Evolutionary conservation across 2,113 vertebrate genomes (phyloP), one percentile per base, ranked within the genome.

Genomic region (Xenopus laevis): DNA sequence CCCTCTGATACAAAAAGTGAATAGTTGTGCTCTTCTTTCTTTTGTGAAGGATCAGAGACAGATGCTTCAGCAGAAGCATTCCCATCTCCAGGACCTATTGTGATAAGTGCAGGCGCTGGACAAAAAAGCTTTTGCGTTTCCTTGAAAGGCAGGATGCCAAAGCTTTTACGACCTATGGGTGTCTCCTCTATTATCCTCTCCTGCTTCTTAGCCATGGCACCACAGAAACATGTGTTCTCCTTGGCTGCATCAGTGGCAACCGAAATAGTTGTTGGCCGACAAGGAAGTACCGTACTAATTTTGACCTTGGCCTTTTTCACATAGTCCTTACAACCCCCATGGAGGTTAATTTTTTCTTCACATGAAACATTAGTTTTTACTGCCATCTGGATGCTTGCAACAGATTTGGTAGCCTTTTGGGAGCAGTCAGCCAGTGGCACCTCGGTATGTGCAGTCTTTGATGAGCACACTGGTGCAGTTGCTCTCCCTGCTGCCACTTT

Each of bases 21-120:
- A 27, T 99, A 99, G 85, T 99, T 99, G 92, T 99, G 97, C 83
- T 99, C 97, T 84, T 99, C 96, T 65, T 98, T 98, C 82, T 92
- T 96, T 86, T 97, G 95, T 0, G 89, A 87, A 61, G 91, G 85
- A 77, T 91, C 92, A 4, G 93, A 91, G 2, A 89, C 87, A 0
- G 86, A 91, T 3, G 90, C 71, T 72, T 89, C 83, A 70, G 87
- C 86, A 18, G 91, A 85, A 58, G 91, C 84, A 50, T 86, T 89
- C 84, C 84, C 88, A 30, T 81, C 83, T 78, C 89, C 89, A 17
- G 84, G 86, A 16, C 81, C 78, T 0, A 89, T 78, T 77, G 85
- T 90, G 0, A 86, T 84, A 45, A 88, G 85, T 80, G 91, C 83
- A 71, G 87, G 91, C 27, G 87, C 80, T 69, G 88, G 80, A 45